A percentile compares a stretch with the other conserved stretches of the same genome.
phyloP scores from a whole-genome alignment of 2,797 vertebrate genomes.

The Craterocephalus amniculus region DNA sequence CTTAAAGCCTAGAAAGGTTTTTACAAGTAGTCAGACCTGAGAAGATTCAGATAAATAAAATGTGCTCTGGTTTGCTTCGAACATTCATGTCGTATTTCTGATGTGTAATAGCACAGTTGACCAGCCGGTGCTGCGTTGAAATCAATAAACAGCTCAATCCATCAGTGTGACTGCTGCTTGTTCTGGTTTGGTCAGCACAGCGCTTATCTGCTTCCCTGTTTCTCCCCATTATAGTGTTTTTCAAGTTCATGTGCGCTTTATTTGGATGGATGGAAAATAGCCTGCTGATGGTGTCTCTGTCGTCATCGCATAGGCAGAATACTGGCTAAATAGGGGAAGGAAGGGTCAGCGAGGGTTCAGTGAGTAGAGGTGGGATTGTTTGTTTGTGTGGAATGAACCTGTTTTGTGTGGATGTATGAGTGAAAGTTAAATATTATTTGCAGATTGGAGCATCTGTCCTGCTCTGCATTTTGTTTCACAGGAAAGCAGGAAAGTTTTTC shows the following conservation, averaged over 20 bases:
- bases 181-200: constrained; percentile 32
- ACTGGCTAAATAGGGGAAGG: constrained; percentile 41
- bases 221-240: constrained; percentile 9
- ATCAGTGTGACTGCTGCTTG: constrained; percentile 38
- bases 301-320: constrained; percentile 29
- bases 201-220: not conserved
- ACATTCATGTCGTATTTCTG: constrained; percentile 15
- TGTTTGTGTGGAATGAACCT: constrained; percentile 57
- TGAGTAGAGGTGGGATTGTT: constrained; percentile 53
- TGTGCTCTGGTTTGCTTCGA: not conserved
- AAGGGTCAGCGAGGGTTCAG: constrained; percentile 54
- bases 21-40: not conserved
- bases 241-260: constrained; percentile 34
- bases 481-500: not conserved
- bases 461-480: not conserved
- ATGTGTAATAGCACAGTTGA: constrained; percentile 33
- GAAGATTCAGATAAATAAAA: not conserved
- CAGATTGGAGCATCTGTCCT: constrained; percentile 18
- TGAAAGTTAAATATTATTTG: constrained; percentile 31
- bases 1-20: not conserved
- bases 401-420: constrained; percentile 32
- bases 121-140: constrained; percentile 34
- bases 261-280: constrained; percentile 31
- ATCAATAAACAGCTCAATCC: constrained; percentile 65
- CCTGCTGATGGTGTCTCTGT: constrained; percentile 22